Base-by-base conservation (phyloP, 2,113 vertebrate genomes). In the Scophthalmus maximus region DNA sequence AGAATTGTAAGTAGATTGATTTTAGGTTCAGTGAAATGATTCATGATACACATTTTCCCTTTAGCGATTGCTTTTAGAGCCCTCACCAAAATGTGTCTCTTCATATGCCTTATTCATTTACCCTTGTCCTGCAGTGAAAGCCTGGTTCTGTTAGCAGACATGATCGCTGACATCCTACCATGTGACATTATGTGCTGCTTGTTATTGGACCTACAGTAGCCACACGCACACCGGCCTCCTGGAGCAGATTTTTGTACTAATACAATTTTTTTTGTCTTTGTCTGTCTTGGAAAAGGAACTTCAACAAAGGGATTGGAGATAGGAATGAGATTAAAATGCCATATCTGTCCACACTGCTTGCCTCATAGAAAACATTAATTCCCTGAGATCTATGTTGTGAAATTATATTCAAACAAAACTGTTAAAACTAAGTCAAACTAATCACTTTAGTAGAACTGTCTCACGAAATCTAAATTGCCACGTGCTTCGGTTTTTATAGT, bases 1-100 rank as follows among this genome's bases (percentile, higher is more conserved):
- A 63, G 36, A 86, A 83, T 55, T 84, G 82, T 79, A 75, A 75
- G 68, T 68, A 68, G 59, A 64, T 81, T 20, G 18, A 49, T 85
- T 85, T 82, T 85, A 90, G 82, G 63, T 83, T 42, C 68, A 85
- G 82, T 79, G 66, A 73, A 84, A 79, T 26, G 15, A 69, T 82
- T 87, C 82, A 87, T 74, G 80, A 69, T 78, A 69, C 30, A 74
- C 22, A 42, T 55, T 75, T 83, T 25, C 32, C 69, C 6, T 68
- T 78, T 49, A 40, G 44, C 9, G 4, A 55, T 73, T 73, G 68
- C 25, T 78, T 77, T 62, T 57, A 63, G 71, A 30, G 59, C 12
- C 55, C 25, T 34, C 56, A 76, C 72, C 38, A 62, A 46, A 56
- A 72, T 42, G 46, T 72, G 40, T 68, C 32, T 47, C 22, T 49